phyloP scores from a whole-genome alignment of 1,140 invertebrate genomes.

The Brachionus paranguensis region DNA sequence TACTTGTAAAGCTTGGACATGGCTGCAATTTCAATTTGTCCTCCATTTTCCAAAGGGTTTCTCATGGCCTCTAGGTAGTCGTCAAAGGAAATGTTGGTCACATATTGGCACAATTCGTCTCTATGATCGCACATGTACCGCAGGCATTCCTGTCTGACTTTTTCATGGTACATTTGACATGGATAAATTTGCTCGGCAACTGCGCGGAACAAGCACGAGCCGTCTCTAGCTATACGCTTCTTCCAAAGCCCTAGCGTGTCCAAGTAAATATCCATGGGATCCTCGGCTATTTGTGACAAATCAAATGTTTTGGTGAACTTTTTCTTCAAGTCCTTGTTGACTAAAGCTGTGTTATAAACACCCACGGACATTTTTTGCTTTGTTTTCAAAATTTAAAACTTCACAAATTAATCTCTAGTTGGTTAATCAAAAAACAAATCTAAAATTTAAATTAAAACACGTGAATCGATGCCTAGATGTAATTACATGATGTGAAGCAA shows the following conservation, averaged over 20 bases:
- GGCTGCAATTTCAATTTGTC: conserved; percentile 65
- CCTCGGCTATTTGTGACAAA: conserved; percentile 39
- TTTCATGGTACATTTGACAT: conserved; percentile 61
- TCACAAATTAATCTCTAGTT: neutral
- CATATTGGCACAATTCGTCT: conserved; percentile 50
- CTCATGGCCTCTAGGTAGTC: conserved; percentile 2
- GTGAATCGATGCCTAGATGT: neutral
- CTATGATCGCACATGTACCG: conserved; percentile 64
- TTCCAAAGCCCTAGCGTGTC: conserved; percentile 69
- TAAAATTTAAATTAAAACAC: neutral
- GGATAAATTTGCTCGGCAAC: conserved; percentile 68
- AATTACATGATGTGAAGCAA: neutral
- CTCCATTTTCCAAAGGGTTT: conserved; percentile 60
- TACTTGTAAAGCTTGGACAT: conserved; percentile 66
- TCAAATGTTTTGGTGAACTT: conserved; percentile 40
- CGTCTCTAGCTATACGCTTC: conserved; percentile 74
- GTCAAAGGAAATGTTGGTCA: neutral
- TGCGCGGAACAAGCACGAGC: conserved; percentile 73
- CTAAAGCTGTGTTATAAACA: neutral
- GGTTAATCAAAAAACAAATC: neutral
- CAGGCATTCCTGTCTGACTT: conserved; percentile 67
- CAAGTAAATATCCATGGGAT: conserved; percentile 67
- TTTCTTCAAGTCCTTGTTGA: conserved; percentile 27
- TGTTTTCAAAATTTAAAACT: neutral
- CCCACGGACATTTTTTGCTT: neutral